These are phyloP conservation scores for Nipponacmea schrenckii DNA, from an alignment of 2,888 invertebrate genomes.

Conservation along the genomic window DNA sequence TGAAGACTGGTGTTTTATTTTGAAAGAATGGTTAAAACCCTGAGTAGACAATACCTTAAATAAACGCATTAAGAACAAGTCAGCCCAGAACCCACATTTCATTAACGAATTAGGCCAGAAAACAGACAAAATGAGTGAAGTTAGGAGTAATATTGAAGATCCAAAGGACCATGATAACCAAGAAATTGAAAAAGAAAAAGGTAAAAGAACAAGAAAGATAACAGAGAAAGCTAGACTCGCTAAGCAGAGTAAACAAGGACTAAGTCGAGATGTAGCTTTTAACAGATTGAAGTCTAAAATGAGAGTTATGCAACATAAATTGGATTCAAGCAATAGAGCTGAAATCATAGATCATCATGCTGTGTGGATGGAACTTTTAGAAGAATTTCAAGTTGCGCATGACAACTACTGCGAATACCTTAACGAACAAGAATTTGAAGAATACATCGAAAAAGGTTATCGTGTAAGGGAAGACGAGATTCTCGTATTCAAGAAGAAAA, in stretches of 20 bases:
- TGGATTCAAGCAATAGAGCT: not conserved
- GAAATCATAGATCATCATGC: not conserved
- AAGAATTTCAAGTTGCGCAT: not conserved
- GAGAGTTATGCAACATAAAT: not conserved
- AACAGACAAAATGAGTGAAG: too few species aligned
- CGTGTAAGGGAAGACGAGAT: too few species aligned
- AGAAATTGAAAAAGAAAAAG: not conserved
- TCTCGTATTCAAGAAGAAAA: too few species aligned
- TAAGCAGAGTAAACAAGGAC: not conserved
- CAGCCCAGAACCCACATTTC: too few species aligned
- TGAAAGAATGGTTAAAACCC: too few species aligned
- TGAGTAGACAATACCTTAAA: too few species aligned
- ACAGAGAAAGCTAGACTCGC: not conserved
- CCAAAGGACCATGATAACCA: too few species aligned
- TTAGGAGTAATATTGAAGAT: too few species aligned
- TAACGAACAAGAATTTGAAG: not conserved
- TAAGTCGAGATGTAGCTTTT: not conserved
- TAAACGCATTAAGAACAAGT: too few species aligned
- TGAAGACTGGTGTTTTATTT: too few species aligned
- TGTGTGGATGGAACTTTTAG: not conserved
- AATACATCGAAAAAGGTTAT: too few species aligned
- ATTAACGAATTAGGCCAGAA: too few species aligned
- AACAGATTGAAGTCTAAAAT: not conserved
- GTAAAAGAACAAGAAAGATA: not conserved
- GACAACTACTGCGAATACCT: not conserved